These are phyloP conservation scores for Drosophila truncata DNA, from an alignment of 1,140 invertebrate species.

Conservation along the genomic window DNA sequence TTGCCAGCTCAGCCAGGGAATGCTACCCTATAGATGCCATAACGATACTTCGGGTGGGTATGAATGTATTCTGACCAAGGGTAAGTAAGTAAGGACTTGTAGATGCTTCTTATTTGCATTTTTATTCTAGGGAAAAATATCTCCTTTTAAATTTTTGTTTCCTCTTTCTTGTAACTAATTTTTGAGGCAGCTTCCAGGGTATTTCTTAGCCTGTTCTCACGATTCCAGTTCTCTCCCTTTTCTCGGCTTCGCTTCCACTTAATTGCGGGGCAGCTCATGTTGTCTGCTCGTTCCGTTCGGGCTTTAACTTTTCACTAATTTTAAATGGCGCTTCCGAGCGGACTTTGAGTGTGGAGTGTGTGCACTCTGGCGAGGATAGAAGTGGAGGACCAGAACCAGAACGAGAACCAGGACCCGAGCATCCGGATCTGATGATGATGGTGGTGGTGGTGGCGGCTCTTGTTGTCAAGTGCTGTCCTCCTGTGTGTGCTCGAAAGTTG, in stretches of 20 bases:
- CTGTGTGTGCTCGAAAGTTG: conserved; percentile 62
- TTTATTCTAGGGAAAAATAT: neutral
- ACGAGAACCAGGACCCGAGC: neutral
- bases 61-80: neutral
- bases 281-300: conserved; percentile 38
- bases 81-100: neutral
- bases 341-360: conserved; percentile 4
- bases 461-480: conserved; percentile 55
- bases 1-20: neutral
- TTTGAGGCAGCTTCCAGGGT: neutral
- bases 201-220: neutral
- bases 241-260: conserved; percentile 41
- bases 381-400: conserved; percentile 31
- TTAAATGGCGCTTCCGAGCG: conserved; percentile 68
- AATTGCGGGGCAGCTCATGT: conserved; percentile 71
- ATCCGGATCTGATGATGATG: neutral
- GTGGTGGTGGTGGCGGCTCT: conserved; percentile 29
- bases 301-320: conserved; percentile 79
- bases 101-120: neutral
- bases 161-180: neutral
- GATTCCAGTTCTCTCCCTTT: too few relatives aligned
- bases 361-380: conserved; percentile 18
- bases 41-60: neutral
- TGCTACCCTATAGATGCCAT: conserved; percentile 26
- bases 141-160: too few relatives aligned